Base-by-base conservation (phyloP, 1,140 invertebrate genomes). In the Belonocnema kinseyi region DNA sequence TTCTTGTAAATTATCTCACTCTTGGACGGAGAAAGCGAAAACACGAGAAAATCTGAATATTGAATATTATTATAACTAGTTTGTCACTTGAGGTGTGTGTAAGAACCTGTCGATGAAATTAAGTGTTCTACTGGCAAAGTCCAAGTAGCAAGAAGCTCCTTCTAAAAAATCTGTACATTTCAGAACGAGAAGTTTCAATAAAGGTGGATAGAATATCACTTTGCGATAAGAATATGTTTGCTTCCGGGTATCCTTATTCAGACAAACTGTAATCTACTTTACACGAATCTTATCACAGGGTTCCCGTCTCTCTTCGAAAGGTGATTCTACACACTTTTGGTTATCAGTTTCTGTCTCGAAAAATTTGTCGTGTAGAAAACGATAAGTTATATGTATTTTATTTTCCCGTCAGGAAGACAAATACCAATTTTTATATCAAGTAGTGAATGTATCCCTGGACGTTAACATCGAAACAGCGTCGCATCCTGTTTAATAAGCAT, bases 1-100 rank as follows among this genome's bases (percentile, higher is more conserved):
- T 61, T 61, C 58, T 61, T 61, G 58, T 13, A 61, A 61, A 61
- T 61, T 61, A 61, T 14, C 58, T 61, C 21, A 61, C 21, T 61
- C 58, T 26, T 61, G 58, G 21, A 13, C 13, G 58, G 58, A 61
- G 58, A 61, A 61, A 61, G 58, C 19, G 21, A 61, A 61, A 61
- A 26, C 21, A 61, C 58, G 58, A 26, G 58, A 33, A 61, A 61
- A 33, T 61, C 21, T 33, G 58, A 61, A 61, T 61, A 61, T 40
- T 54, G 53, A 54, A 33, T 61, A 61, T 61, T 61, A 61, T 61
- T 33, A 33, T 61, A 61, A 33, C 21, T 21, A 61, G 21, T 61
- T 61, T 61, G 33, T 61, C 58, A 61, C 21, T 61, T 14, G 3
- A 58, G 8, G 19, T 33, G 21, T 21, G 19, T 26, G 26, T 16